Base-by-base conservation (phyloP, 1,140 invertebrate species). In the Zaprionus davidi region DNA sequence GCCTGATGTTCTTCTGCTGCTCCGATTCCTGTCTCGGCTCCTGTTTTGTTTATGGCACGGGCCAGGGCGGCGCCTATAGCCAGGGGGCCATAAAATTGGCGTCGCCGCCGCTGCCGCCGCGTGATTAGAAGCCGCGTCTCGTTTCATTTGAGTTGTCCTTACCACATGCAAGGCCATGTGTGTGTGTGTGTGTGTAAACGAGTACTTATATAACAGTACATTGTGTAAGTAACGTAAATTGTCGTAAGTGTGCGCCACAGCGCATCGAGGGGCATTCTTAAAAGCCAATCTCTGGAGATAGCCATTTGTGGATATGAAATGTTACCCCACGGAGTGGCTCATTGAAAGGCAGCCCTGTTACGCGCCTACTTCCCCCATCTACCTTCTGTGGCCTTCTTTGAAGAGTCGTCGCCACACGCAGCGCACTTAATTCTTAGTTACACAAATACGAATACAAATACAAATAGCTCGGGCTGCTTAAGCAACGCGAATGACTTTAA, bases 61-160 rank as follows among this genome's bases (percentile, higher is more conserved):
- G 66, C 66, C 73, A 57, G 63, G 70, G 63, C 55, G 80, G 78
- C 81, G 74, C 70, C 81, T 53, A 36, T 34, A 51, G 41, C 46
- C 24, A 24, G 36, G 53, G 36, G 49, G 55, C 62, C 59, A 78
- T 74, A 74, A 82, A 82, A 82, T 82, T 83, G 64, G 75, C 71
- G 71, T 78, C 63, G 80, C 49, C 71, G 41, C 5, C 41, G 41
- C 41, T 17, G 78, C 36, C 74, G 51, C 58, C 79, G 63, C 80
- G 76, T 84, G 78, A 84, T 84, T 85, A 85, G 79, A 57, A 73
- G 53, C 56, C 65, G 81, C 58, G 68, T 62, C 66, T 65, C 83
- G 72, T 78, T 84, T 85, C 78, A 81, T 81, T 81, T 84, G 63
- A 81, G 76, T 71, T 71, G 78, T 78, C 85, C 81, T 72, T 57